A percentile compares a stretch with the other conserved stretches of the same genome.
These are phyloP conservation scores for Pseudopodoces humilis DNA, from an alignment of 2,113 vertebrate species.

Conservation along the genomic window DNA sequence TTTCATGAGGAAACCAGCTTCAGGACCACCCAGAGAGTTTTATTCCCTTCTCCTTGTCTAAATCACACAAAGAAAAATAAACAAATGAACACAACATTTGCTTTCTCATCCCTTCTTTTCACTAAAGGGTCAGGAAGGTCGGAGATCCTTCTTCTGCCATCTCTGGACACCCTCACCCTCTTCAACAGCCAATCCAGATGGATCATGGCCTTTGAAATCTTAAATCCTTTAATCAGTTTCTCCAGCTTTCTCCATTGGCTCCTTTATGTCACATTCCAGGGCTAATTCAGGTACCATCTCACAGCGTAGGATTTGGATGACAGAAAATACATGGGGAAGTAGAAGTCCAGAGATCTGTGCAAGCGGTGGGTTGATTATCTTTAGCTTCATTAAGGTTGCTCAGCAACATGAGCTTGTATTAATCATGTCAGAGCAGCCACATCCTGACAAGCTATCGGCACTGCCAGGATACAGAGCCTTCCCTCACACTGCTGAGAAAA, in stretches of 20 bases:
- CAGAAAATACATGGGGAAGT: constrained; percentile 45
- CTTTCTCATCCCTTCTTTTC: constrained; percentile 61
- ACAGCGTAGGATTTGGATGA: not conserved
- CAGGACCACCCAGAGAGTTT: constrained; percentile 59
- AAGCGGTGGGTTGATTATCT: constrained; percentile 33
- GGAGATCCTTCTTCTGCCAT: constrained; percentile 37
- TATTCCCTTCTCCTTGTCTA: constrained; percentile 45
- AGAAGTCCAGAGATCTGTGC: constrained; percentile 16
- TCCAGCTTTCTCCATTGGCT: constrained; percentile 30
- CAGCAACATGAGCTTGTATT: constrained; percentile 49
- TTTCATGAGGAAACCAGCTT: constrained; percentile 26
- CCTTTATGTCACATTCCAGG: constrained; percentile 46
- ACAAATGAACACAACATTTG: constrained; percentile 64
- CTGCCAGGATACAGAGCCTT: constrained; percentile 35
- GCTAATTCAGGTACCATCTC: constrained; percentile 40
- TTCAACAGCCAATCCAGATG: constrained; percentile 48
- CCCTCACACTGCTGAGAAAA: not conserved
- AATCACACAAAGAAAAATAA: constrained; percentile 66
- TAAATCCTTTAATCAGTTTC: constrained; percentile 61
- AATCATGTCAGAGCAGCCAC: constrained; percentile 23
- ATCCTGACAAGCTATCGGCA: constrained; percentile 37
- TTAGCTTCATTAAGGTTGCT: constrained; percentile 58
- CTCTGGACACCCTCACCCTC: constrained; percentile 43
- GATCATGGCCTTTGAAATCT: constrained; percentile 58
- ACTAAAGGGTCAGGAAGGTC: constrained; percentile 60